These are phyloP conservation scores for Octodonta nipae DNA, from an alignment of 2,888 invertebrate genomes.

Conservation along the genomic window DNA sequence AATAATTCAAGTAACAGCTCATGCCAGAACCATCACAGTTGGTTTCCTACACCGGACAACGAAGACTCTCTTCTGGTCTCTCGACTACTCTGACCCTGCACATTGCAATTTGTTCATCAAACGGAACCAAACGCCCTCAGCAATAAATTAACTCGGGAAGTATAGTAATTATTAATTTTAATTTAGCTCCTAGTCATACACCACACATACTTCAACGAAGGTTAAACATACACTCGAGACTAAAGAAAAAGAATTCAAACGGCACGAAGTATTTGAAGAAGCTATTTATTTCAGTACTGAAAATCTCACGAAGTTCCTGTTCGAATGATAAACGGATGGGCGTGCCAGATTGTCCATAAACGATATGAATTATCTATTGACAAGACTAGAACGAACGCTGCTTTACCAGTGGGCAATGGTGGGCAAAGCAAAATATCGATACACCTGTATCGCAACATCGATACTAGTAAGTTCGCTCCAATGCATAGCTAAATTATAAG, in stretches of 20 bases:
- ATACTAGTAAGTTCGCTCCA: no score
- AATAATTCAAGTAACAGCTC: no score
- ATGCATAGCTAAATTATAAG: conserved; percentile 11
- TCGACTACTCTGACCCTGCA: no score
- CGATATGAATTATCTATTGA: conserved; percentile 27
- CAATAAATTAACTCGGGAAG: neutral
- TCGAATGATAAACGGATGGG: conserved; percentile 21
- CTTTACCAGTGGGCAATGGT: conserved; percentile 11
- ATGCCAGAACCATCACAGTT: no score
- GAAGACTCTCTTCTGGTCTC: no score
- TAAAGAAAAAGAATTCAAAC: neutral
- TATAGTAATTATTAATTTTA: conserved; percentile 1
- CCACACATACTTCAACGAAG: no score
- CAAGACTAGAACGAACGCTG: conserved; percentile 25
- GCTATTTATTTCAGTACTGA: neutral
- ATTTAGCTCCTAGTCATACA: conserved; percentile 2
- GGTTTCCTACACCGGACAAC: no score
- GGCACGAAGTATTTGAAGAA: neutral
- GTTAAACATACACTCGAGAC: no score
- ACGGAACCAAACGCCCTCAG: no score
- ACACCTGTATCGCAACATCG: no score
- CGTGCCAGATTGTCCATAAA: conserved; percentile 20
- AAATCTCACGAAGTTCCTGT: conserved; percentile 9
- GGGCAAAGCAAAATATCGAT: neutral
- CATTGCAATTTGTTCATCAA: no score